Evolutionary conservation across 2,888 invertebrate genomes (phyloP).

Genomic region (Gerosis bhagava): DNA sequence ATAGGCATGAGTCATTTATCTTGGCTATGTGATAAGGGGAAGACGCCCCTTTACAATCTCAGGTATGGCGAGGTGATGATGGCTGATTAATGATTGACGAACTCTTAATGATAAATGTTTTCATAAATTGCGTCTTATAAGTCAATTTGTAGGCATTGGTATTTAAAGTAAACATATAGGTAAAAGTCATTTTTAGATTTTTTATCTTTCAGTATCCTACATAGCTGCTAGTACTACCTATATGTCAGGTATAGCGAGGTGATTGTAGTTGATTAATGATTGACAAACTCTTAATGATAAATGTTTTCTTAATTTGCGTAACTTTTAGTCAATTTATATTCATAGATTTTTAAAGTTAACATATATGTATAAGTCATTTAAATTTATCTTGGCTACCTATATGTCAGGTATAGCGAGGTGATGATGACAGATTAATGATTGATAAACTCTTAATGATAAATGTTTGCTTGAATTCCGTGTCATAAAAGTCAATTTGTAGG

Average conservation of each 20-base stretch:
- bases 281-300: constrained; percentile 36
- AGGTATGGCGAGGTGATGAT: constrained; percentile 57
- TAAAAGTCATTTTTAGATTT: no score
- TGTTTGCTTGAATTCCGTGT: no score
- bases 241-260: constrained; percentile 50
- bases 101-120: constrained; percentile 6
- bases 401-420: constrained; percentile 51
- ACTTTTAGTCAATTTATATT: no score
- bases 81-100: constrained; percentile 55
- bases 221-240: no score
- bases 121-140: no score
- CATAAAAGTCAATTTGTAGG: no score
- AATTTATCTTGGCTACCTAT: no score
- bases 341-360: no score
- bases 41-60: constrained; percentile 43
- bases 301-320: background rate
- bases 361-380: no score
- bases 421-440: constrained; percentile 58
- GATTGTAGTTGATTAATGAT: constrained; percentile 58
- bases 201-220: no score
- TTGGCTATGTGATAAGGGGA: constrained; percentile 66
- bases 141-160: no score
- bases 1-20: constrained; percentile 71
- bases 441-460: constrained; percentile 33
- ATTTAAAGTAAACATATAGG: no score